Base-by-base conservation (phyloP, 2,888 invertebrate genomes). In the Halictus ligatus region DNA sequence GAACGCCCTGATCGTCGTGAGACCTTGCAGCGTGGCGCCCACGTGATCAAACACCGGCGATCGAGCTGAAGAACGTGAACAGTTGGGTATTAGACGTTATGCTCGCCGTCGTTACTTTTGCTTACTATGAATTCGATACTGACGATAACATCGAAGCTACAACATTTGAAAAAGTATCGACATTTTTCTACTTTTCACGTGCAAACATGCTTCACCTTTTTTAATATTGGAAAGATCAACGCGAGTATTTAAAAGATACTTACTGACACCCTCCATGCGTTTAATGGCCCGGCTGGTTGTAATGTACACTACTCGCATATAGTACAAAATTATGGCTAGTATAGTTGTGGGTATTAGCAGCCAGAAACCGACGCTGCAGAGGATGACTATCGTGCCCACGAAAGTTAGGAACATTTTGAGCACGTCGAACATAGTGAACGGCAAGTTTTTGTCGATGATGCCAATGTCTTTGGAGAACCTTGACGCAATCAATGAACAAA, bases 401-500 rank as follows among this genome's bases (percentile, higher is more conserved):
- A 89, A 87, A 7, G 81, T 84, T 6, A 92, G n/a, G 50, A 97
- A 97, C 87, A 98, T 97, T 96, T 98, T 97, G 12, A 96, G 94
- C 0, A 96, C 96, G 94, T 97, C 97, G 72, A 97, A 96, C 85
- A 97, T 92, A 0, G 96, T 96, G 4, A 96, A 95, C 0, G 97
- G 97, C 87, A 97, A 89, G 40, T 96, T 95, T 91, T 97, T 97
- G 90, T 97, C 97, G 0, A 97, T 96, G 0, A 96, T 96, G 1
- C 97, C 98, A 96, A 98, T 97, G 92, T 99, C 99, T 95, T 98
- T 98, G 0, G 98, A 98, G 95, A 99, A 98, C 67, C 99, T 95
- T 71, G 25, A 40, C 35, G 58, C 21, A 21, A 54, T 8, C 21
- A 12, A 50, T 74, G 50, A 40, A 76, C 73, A 10, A 40, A 21